phyloP scores from a whole-genome alignment of 2,888 invertebrate genomes.

The Synanthedon tipuliformis region DNA sequence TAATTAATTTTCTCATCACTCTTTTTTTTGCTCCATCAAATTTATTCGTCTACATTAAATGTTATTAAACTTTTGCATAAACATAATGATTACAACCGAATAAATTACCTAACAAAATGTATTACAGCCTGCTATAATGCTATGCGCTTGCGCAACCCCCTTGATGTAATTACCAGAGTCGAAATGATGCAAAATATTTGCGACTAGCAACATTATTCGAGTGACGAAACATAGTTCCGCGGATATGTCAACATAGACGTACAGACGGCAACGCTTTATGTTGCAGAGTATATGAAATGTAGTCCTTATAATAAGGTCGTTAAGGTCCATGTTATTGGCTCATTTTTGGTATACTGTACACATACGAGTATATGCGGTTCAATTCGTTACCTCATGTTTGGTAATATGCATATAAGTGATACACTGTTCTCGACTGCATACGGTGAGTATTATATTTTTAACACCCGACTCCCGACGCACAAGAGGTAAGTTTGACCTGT shows the following conservation, averaged over 20 bases:
- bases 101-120: background rate
- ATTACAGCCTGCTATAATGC: slow-evolving; percentile 2
- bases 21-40: too few species aligned
- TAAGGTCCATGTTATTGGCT: slow-evolving; percentile 27
- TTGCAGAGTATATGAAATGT: too few species aligned
- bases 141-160: slow-evolving; percentile 3
- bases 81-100: background rate
- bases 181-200: slow-evolving; percentile 41
- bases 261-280: slow-evolving; percentile 12
- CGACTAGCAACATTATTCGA: slow-evolving; percentile 29
- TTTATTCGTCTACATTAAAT: background rate
- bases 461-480: background rate
- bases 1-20: too few species aligned
- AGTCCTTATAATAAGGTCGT: too few species aligned
- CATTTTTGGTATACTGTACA: slow-evolving; percentile 27
- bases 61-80: slow-evolving; percentile 2
- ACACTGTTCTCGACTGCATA: slow-evolving; percentile 14
- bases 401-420: slow-evolving; percentile 54
- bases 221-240: slow-evolving; percentile 52
- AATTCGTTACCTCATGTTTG: slow-evolving; percentile 45
- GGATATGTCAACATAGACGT: slow-evolving; percentile 53
- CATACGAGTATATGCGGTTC: background rate
- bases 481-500: too few species aligned
- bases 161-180: slow-evolving; percentile 2
- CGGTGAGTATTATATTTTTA: slow-evolving; percentile 6